Evolutionary conservation across 1,140 invertebrate species (phyloP).

Genomic region (Tribolium madens): DNA sequence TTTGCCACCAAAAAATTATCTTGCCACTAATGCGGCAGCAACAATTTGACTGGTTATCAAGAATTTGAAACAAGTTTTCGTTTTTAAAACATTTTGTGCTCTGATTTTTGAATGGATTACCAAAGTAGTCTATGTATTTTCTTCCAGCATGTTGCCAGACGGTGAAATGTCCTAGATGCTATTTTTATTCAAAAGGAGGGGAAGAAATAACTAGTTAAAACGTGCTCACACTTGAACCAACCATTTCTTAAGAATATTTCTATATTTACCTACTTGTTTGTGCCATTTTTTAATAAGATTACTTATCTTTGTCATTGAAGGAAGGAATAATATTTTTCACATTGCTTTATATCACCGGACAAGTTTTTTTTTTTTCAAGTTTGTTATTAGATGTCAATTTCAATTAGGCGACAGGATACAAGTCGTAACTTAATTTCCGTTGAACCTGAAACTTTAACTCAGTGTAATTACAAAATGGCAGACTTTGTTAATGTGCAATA

Average conservation of each 20-base stretch:
- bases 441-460: background rate
- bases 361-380: background rate
- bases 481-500: background rate
- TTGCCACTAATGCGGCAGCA: no score
- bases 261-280: background rate
- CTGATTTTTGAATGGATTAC: background rate
- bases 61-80: no score
- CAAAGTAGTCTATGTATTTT: background rate
- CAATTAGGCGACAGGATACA: background rate
- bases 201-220: conserved; percentile 30
- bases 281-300: background rate
- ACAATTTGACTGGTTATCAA: no score
- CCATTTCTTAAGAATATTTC: conserved; percentile 4
- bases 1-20: no score
- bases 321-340: background rate
- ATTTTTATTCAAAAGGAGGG: conserved; percentile 24
- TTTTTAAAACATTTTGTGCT: background rate
- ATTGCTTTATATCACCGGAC: background rate
- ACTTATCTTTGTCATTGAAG: background rate
- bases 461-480: background rate
- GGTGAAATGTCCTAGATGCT: conserved; percentile 9
- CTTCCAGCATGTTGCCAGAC: background rate
- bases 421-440: background rate
- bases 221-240: conserved; percentile 7
- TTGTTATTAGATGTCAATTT: no score